Evolutionary conservation across 2,888 invertebrate species (phyloP).

Genomic region (Chloroclysta siterata): DNA sequence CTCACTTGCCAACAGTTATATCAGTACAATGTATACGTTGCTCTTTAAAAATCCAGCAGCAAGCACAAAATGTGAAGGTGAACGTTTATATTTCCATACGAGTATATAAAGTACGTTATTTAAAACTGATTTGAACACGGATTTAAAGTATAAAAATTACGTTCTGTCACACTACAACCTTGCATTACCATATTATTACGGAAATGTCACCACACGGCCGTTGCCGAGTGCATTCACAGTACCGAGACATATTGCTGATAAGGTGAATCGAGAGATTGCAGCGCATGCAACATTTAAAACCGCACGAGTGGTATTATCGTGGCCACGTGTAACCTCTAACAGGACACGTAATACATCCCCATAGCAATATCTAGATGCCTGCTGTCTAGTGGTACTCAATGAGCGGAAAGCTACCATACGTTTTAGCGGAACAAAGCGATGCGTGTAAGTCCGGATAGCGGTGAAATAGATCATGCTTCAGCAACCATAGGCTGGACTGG

Average conservation of each 20-base stretch:
- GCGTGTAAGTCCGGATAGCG: conserved; percentile 35
- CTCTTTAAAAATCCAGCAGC: conserved; percentile 24
- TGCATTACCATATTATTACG: conserved; percentile 38
- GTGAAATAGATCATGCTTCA: conserved; percentile 35
- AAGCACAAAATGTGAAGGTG: conserved; percentile 21
- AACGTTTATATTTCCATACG: conserved; percentile 29
- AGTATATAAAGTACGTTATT: conserved; percentile 29
- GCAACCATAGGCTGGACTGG: conserved; percentile 24
- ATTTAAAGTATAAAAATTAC: conserved; percentile 31
- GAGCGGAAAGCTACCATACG: conserved; percentile 38
- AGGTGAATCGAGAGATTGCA: conserved; percentile 49
- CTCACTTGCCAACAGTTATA: conserved; percentile 23
- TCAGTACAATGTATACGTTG: conserved; percentile 14
- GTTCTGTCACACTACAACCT: conserved; percentile 26
- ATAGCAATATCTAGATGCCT: conserved; percentile 12
- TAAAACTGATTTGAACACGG: conserved; percentile 35
- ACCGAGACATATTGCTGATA: conserved; percentile 48
- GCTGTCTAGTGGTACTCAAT: conserved; percentile 30
- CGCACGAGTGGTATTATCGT: conserved; percentile 65
- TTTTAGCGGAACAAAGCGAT: conserved; percentile 37
- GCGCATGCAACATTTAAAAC: conserved; percentile 53
- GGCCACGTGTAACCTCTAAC: conserved; percentile 68
- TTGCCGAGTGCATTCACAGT: conserved; percentile 38
- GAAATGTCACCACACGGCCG: conserved; percentile 47
- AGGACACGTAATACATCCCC: conserved; percentile 50